Evolutionary conservation across 2,113 vertebrate species (phyloP).

Genomic region (Takifugu bimaculatus): DNA sequence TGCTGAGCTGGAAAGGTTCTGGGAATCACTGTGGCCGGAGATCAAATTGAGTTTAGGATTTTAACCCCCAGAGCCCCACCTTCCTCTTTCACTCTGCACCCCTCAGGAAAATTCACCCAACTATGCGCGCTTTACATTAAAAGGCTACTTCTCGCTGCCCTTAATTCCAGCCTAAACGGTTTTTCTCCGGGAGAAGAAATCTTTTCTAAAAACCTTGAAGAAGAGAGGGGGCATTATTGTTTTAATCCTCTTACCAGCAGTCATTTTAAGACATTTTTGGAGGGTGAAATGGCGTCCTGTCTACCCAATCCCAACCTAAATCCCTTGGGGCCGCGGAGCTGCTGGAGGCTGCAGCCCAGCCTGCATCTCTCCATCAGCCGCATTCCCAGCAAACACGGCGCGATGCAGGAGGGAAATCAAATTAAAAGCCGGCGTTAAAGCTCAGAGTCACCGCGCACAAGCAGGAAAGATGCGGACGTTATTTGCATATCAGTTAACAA

Average conservation of each 20-base stretch:
- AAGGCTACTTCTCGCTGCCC: slow-evolving; percentile 88
- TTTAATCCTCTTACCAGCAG: slow-evolving; percentile 99
- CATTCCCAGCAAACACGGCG: slow-evolving; percentile 64
- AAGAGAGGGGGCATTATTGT: slow-evolving; percentile 96
- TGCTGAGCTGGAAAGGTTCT: slow-evolving; percentile 11
- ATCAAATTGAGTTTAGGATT: slow-evolving; percentile 67
- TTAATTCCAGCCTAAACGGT: slow-evolving; percentile 99
- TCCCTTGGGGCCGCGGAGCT: slow-evolving; percentile 82
- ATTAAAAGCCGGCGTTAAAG: slow-evolving; percentile 64
- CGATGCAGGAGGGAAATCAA: slow-evolving; percentile 78
- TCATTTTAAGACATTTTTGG: slow-evolving; percentile 90
- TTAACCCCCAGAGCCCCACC: slow-evolving; percentile 14
- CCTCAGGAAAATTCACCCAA: slow-evolving; percentile 65
- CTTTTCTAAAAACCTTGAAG: slow-evolving; percentile 94
- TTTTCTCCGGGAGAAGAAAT: slow-evolving; percentile 97
- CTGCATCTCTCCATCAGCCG: slow-evolving; percentile 74
- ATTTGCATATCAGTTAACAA: slow-evolving; percentile 52
- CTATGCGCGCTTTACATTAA: slow-evolving; percentile 86
- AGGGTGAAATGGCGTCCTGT: slow-evolving; percentile 91
- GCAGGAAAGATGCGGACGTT: background rate
- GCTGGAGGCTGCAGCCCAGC: slow-evolving; percentile 80
- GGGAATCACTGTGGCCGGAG: slow-evolving; percentile 54
- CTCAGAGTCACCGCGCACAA: slow-evolving; percentile 30
- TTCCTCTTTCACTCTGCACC: slow-evolving; percentile 26
- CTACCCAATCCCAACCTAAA: slow-evolving; percentile 83